Evolutionary conservation across 2,888 invertebrate species (phyloP).

Genomic region (Plagiodera versicolora): DNA sequence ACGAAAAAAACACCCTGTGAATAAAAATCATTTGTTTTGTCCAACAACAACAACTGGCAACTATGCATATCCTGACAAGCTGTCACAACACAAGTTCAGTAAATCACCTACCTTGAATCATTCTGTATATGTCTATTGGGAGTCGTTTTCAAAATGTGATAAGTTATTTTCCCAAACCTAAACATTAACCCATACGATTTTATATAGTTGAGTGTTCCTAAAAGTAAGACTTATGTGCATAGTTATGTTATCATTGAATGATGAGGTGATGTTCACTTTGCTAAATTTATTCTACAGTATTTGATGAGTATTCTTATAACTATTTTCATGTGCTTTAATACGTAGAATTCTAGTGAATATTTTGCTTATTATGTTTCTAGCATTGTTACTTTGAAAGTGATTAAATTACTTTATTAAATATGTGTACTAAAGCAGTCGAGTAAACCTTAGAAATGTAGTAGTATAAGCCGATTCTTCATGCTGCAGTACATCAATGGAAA

Average conservation of each 20-base stretch:
- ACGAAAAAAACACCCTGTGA: no score
- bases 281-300: conserved; percentile 35
- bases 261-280: conserved; percentile 7
- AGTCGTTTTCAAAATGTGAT: conserved; percentile 19
- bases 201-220: conserved; percentile 29
- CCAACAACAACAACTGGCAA: no score
- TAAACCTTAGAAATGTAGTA: neutral
- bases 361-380: conserved; percentile 12
- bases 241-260: conserved; percentile 8
- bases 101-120: no score
- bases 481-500: neutral
- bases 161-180: conserved; percentile 10
- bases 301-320: conserved; percentile 32
- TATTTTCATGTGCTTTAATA: conserved; percentile 14
- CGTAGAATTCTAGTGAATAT: conserved; percentile 12
- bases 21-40: no score
- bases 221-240: conserved; percentile 26
- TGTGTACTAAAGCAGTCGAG: conserved; percentile 14
- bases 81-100: no score
- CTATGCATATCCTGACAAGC: no score
- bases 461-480: no score
- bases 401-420: conserved; percentile 6
- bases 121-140: no score
- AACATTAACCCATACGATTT: neutral
- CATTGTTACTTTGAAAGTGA: conserved; percentile 15